phyloP scores from a whole-genome alignment of 2,888 invertebrate genomes.

The Heliconius cydno region DNA sequence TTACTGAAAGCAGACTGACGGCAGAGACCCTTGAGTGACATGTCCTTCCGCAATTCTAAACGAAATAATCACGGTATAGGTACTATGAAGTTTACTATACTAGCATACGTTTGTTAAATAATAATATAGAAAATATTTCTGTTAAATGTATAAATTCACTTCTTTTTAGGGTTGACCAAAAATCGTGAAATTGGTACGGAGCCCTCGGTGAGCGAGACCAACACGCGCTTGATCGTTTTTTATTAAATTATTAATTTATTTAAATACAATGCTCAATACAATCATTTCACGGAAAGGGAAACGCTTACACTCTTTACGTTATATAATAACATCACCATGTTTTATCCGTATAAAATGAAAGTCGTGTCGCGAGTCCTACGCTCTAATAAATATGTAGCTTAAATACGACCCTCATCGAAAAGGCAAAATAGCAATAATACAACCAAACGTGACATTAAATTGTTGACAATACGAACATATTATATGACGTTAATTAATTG shows the following conservation, averaged over 20 bases:
- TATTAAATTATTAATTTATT: not conserved
- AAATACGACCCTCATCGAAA: slow-evolving; percentile 80
- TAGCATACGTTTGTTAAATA: slow-evolving; percentile 2
- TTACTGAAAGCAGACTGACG: slow-evolving; percentile 74
- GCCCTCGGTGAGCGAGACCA: no score
- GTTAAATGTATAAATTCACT: not conserved
- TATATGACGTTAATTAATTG: slow-evolving; percentile 70
- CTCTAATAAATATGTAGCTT: slow-evolving; percentile 80
- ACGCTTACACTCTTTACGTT: slow-evolving; percentile 53
- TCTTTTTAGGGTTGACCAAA: no score
- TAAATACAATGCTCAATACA: slow-evolving; percentile 41
- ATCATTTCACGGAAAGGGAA: slow-evolving; percentile 62
- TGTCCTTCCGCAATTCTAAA: slow-evolving; percentile 72
- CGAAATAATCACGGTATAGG: slow-evolving; percentile 37
- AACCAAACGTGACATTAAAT: slow-evolving; percentile 80
- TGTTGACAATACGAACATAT: slow-evolving; percentile 80
- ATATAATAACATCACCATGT: slow-evolving; percentile 56
- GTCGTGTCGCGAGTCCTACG: slow-evolving; percentile 76
- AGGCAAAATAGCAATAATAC: slow-evolving; percentile 80
- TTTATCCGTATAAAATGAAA: slow-evolving; percentile 78
- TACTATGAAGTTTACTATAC: slow-evolving; percentile 14
- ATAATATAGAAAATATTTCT: not conserved
- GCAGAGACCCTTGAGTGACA: slow-evolving; percentile 73
- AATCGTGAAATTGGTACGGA: no score
- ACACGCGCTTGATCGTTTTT: no score